These are phyloP conservation scores for Chouioia cunea DNA, from an alignment of 2,888 invertebrate genomes.

Conservation along the genomic window DNA sequence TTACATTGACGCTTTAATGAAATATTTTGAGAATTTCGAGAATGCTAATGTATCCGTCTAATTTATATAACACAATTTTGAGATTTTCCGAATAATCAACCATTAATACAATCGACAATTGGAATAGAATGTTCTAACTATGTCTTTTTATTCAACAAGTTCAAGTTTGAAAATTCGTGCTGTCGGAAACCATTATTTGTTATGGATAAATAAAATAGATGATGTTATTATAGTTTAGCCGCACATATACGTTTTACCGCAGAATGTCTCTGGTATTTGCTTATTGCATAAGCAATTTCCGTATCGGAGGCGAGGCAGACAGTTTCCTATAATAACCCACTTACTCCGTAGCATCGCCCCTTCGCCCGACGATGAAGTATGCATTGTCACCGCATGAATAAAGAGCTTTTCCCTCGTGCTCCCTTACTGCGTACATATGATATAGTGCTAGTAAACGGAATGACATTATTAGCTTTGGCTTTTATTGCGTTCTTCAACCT, in stretches of 20 bases:
- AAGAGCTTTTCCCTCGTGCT: constrained; percentile 12
- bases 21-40: too few relatives aligned
- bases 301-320: constrained; percentile 59
- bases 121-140: too few relatives aligned
- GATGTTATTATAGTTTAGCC: constrained; percentile 49
- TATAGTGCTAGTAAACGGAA: background rate
- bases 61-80: too few relatives aligned
- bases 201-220: too few relatives aligned
- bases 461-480: constrained; percentile 1
- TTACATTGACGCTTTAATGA: background rate
- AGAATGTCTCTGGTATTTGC: constrained; percentile 61
- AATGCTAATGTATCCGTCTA: too few relatives aligned
- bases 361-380: constrained; percentile 53
- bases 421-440: constrained; percentile 3
- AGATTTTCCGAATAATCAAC: too few relatives aligned
- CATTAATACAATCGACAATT: too few relatives aligned
- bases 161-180: too few relatives aligned
- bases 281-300: constrained; percentile 66
- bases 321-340: constrained; percentile 64
- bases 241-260: constrained; percentile 47
- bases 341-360: constrained; percentile 50
- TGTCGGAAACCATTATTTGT: too few relatives aligned
- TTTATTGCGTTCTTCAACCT: constrained; percentile 1
- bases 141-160: too few relatives aligned
- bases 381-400: constrained; percentile 49